Percentiles rank a stretch among this genome's conserved stretches.
Evolutionary conservation across 2,888 invertebrate species (phyloP).

Genomic region (Polyommatus iphigenia): DNA sequence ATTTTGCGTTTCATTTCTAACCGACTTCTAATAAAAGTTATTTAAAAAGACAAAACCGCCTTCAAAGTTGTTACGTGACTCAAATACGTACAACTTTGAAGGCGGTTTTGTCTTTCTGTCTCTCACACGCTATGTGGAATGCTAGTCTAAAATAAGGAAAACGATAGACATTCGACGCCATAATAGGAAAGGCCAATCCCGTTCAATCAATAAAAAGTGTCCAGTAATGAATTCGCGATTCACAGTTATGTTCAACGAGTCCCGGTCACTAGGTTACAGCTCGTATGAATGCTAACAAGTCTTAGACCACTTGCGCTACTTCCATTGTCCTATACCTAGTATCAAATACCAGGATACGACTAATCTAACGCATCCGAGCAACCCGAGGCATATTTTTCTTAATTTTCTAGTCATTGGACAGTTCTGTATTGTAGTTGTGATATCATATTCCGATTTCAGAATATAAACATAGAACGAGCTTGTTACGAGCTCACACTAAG

Average conservation of each 20-base stretch:
- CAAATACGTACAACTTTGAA: too few species aligned
- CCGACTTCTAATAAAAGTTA: too few species aligned
- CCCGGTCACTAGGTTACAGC: slow-evolving; percentile 9
- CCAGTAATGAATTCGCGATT: not conserved
- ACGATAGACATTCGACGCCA: not conserved
- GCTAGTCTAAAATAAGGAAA: too few species aligned
- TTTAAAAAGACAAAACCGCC: too few species aligned
- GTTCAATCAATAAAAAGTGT: not conserved
- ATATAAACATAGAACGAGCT: too few species aligned
- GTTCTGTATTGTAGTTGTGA: too few species aligned
- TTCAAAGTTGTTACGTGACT: too few species aligned
- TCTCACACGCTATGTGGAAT: too few species aligned
- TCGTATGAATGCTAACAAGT: slow-evolving; percentile 14
- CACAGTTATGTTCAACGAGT: not conserved
- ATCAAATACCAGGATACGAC: slow-evolving; percentile 14
- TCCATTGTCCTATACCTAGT: slow-evolving; percentile 12
- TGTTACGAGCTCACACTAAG: too few species aligned
- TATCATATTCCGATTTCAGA: too few species aligned
- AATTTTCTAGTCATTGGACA: not conserved
- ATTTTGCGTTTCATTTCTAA: too few species aligned
- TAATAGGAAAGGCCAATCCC: not conserved
- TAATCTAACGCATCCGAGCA: not conserved
- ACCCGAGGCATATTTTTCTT: slow-evolving; percentile 1
- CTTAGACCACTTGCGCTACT: not conserved
- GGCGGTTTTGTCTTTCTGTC: too few species aligned